phyloP scores from a whole-genome alignment of 2,113 vertebrate species.

The Corynorhinus townsendii region DNA sequence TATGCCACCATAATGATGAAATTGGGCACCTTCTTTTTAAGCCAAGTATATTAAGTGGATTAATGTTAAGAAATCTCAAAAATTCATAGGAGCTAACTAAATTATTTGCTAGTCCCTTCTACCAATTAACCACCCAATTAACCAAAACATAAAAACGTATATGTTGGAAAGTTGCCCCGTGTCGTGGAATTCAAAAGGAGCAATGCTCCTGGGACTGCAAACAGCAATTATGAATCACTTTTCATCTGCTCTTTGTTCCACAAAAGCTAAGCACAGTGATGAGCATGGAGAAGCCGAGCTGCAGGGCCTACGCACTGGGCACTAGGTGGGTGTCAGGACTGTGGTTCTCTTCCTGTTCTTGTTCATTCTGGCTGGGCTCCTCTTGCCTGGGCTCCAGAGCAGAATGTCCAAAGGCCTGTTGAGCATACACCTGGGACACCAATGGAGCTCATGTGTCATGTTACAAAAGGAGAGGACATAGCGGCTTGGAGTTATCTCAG shows the following conservation, averaged over 20 bases:
- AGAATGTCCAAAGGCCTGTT: not conserved
- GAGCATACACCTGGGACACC: not conserved
- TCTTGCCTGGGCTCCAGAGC: not conserved
- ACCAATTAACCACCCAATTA: not conserved
- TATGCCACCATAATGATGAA: not conserved
- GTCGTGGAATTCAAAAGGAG: constrained; percentile 21
- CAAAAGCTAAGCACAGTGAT: not conserved
- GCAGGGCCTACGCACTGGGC: not conserved
- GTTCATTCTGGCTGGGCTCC: not conserved
- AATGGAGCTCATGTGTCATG: not conserved
- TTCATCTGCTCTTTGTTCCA: not conserved
- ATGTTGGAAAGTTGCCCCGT: constrained; percentile 1
- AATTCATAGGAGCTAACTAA: not conserved
- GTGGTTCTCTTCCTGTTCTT: not conserved
- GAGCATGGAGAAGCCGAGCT: not conserved
- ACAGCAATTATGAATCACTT: constrained; percentile 11
- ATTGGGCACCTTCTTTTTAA: not conserved
- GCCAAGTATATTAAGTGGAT: not conserved
- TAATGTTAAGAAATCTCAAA: not conserved
- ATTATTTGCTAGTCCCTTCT: not conserved
- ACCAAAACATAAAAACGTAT: not conserved
- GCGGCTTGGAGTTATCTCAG: not conserved
- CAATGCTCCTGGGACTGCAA: not conserved
- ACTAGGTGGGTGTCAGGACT: not conserved
- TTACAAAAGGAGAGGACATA: not conserved